Conservation (phyloP, 2,888 invertebrate species). For the Drosophila nr. perissopoda region DNA sequence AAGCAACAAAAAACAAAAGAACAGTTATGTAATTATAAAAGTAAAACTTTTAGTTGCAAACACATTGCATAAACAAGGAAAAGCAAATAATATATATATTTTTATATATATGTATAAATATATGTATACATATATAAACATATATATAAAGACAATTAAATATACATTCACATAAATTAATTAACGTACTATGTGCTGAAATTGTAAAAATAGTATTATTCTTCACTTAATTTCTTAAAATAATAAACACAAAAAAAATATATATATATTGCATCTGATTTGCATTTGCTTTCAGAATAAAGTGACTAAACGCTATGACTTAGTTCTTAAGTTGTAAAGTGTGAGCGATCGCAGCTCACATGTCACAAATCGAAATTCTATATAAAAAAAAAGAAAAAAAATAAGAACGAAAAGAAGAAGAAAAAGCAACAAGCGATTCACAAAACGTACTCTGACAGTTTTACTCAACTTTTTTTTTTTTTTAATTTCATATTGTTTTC, state of each 20-base stretch:
- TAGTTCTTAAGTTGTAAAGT: slow-evolving; percentile 67
- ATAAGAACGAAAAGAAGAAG: slow-evolving; percentile 5
- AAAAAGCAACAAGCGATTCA: slow-evolving; percentile 36
- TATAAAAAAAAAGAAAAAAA: slow-evolving; percentile 3
- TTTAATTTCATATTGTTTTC: slow-evolving; percentile 3
- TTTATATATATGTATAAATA: slow-evolving; percentile 9
- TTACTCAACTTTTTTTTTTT: slow-evolving; percentile 15
- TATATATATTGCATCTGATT: slow-evolving; percentile 19
- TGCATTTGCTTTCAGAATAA: slow-evolving; percentile 15
- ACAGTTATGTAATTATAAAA: slow-evolving; percentile 29
- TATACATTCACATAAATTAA: slow-evolving; percentile 36
- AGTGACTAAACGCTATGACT: slow-evolving; percentile 67
- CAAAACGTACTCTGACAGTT: slow-evolving; percentile 17
- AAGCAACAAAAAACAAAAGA: slow-evolving; percentile 25
- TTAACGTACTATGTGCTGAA: slow-evolving; percentile 56
- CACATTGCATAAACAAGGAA: slow-evolving; percentile 27
- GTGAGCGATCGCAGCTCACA: slow-evolving; percentile 23
- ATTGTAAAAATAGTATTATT: slow-evolving; percentile 33
- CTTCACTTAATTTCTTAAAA: slow-evolving; percentile 9
- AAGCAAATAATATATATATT: slow-evolving; percentile 10
- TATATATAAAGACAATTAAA: slow-evolving; percentile 16
- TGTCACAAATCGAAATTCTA: slow-evolving; percentile 28
- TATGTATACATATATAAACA: slow-evolving; percentile 16
- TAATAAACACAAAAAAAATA: background rate
- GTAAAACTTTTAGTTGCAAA: slow-evolving; percentile 54